Base-by-base conservation (phyloP, 2,797 vertebrate genomes). In the Neosilurus mollespiculum region DNA sequence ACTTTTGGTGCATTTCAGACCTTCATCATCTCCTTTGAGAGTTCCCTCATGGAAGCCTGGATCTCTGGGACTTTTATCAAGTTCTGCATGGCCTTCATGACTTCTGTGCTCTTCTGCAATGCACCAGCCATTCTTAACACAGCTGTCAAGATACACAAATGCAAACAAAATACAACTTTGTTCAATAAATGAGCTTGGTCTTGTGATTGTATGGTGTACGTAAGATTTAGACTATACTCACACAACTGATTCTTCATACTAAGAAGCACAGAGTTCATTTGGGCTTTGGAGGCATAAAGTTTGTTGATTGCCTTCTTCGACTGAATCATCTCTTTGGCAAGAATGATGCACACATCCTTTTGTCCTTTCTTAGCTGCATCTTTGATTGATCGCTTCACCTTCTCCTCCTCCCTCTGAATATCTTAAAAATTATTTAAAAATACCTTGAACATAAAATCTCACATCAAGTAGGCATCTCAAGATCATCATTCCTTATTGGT, bases 1-100 rank as follows among this genome's bases (percentile, higher is more conserved):
- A 56, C 11, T 80, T 24, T 43, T 56, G 3, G 15, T 61, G 12
- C 20, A 9, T 72, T 59, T 82, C 83, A 83, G 65, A 99, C 98
- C 97, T 98, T 99, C 95, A 95, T 97, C 98, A 99, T 99, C 92
- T 99, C 98, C 88, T 97, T 98, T 84, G 97, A 98, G n/a, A 99
- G 91, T 0, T 99, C 98, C 86, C 96, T 95, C 98, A 99, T 99
- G 0, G 96, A 97, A 65, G 96, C 97, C 92, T 99, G 98, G 89
- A 99, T 96, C 93, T 99, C 98, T 24, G 98, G 98, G 92, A 99
- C 91, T 93, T 98, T 99, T 51, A 99, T 91, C 1, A 99, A 92
- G 81, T 78, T 98, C 89, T 99, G 98, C 98, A 99, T 99, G 88
- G 97, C 97, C 92, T 97, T 98, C 98, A 99, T 99, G 82, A 99